phyloP scores from a whole-genome alignment of 2,888 invertebrate species.

The Agrotis segetum region DNA sequence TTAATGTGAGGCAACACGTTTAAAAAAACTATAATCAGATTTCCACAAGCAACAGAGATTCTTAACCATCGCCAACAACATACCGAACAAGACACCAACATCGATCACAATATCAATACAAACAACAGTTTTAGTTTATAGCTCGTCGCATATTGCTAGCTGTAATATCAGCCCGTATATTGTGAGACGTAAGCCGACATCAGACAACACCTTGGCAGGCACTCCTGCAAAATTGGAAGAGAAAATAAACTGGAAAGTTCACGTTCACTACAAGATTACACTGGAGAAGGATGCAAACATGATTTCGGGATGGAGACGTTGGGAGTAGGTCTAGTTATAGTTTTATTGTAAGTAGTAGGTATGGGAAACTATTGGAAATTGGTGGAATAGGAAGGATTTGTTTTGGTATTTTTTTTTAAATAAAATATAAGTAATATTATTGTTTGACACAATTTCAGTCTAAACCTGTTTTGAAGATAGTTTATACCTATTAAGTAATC shows the following conservation, averaged over 20 bases:
- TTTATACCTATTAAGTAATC: no score
- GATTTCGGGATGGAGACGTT: slow-evolving; percentile 71
- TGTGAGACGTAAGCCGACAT: slow-evolving; percentile 78
- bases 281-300: slow-evolving; percentile 84
- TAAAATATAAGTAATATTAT: no score
- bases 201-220: slow-evolving; percentile 89
- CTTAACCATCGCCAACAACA: not conserved
- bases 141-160: slow-evolving; percentile 55
- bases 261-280: slow-evolving; percentile 84
- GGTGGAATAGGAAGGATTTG: no score
- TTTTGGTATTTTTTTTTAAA: no score
- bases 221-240: slow-evolving; percentile 88
- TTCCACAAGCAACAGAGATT: not conserved
- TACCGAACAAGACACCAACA: not conserved
- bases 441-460: no score
- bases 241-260: slow-evolving; percentile 90
- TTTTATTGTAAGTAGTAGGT: not conserved
- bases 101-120: slow-evolving; percentile 30
- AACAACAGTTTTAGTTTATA: slow-evolving; percentile 54
- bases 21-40: not conserved
- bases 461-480: no score
- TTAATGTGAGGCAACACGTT: no score
- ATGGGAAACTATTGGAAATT: no score
- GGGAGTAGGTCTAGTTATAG: slow-evolving; percentile 22
- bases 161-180: slow-evolving; percentile 69